Base-by-base conservation (phyloP, 2,113 vertebrate genomes). In the Pelecanus crispus region DNA sequence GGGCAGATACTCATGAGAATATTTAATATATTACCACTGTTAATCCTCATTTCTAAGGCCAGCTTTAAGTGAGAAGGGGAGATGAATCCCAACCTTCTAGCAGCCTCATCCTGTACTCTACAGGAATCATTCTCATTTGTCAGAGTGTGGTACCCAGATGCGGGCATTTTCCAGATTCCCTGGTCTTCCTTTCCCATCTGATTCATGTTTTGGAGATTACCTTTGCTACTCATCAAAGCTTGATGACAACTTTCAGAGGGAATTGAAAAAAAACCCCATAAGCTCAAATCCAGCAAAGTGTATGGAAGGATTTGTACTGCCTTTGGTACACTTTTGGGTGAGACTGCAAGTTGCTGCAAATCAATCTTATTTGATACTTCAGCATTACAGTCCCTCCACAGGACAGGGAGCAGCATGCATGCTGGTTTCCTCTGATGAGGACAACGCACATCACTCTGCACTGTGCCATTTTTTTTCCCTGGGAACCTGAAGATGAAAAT, bases 401-500 rank as follows among this genome's bases (percentile, higher is more conserved):
- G 31, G 28, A 45, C 28, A 74, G 34, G n/a, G 42, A 70, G 7
- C 55, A 67, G 47, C 22, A 38, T 3, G 17, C 17, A 5, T 6
- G 14, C 26, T 52, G 31, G 6, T 17, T 74, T 66, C 26, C 38
- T 71, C 61, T 56, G 26, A 28, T 7, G 8, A 66, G 34, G 47
- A 53, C 44, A 72, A 20, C 0, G 10, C n/a, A 10, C 10, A 4
- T 50, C 0, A 0, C 29, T 81, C 40, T 85, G 50, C 11, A 8
- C 22, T 50, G 10, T 53, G 26, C 17, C 10, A 1, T 58, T 40
- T 78, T 88, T 59, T 68, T 20, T 7, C 26, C 55, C 26, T 28
- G 31, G 62, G 13, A 83, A n/a, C 13, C 13, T 28, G 8, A 74
- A 73, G 36, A 20, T 70, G 26, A 53, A 59, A 65, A 52, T 4